Evolutionary conservation across 1,140 invertebrate species (phyloP), one percentile per base, ranked within the genome.

Genomic region (Diplogasteroides magnus): DNA sequence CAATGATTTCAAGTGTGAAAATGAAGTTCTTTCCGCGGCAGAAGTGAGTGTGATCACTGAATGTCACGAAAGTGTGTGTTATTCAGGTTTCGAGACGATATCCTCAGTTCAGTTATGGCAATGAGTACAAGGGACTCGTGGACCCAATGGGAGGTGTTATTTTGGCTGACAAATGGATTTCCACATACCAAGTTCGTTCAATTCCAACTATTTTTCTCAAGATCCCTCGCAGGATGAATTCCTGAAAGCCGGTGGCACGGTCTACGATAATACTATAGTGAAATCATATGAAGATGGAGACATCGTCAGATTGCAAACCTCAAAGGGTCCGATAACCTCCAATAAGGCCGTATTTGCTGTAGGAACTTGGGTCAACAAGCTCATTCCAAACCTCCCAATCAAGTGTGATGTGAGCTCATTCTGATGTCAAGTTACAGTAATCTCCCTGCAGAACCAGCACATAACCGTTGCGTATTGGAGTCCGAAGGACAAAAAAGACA

Each of bases 331-430:
- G 15, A 67, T 67, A 48, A 31, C 64, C 1, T 19, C 70, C 15
- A 61, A 67, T 14, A 72, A 72, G 26, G 27, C 62, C 19, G 56
- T 72, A 23, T 60, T 72, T 2, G 67, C 70, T n/a, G 64, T 72
- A 55, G 70, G 70, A 1, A 55, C 60, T 56, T 72, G 70, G 70
- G 62, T 72, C 59, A 65, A 32, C 1, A 67, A 72, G 56, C 60
- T 72, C 11, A 15, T 72, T 25, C 70, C 70, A 6, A 37, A 62
- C 27, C n/a, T 72, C 0, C 57, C 57, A n/a, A 55, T 72, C 27
- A 62, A 67, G 14, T 59, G 62, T 23, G 26, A 67, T 28, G 70
- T 72, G 31, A 0, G 2, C 11, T 23, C 31, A n/a, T 11, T 19
- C 11, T 31, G 2, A 11, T 1, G 11, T 32, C 29, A 15, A 26